Evolutionary conservation across 1,140 invertebrate species (phyloP), one percentile per base, ranked within the genome.

Genomic region (Leptonema lineaticorne): DNA sequence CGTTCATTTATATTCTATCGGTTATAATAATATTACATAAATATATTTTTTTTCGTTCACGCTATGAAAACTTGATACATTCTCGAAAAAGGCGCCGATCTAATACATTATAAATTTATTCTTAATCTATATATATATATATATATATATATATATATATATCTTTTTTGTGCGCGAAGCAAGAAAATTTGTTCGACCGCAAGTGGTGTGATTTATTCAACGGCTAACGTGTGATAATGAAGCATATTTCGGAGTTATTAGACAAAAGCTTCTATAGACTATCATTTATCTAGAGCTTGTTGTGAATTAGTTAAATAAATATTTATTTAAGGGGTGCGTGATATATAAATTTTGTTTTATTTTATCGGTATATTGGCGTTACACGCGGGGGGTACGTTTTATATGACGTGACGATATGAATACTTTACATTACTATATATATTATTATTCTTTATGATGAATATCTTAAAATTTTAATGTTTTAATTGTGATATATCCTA

Each of bases 151-250:
- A n/a, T n/a, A n/a, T n/a, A n/a, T n/a, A n/a, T n/a, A n/a, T n/a
- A n/a, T n/a, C n/a, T n/a, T 4, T 41, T 41, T 41, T 41, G 11
- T 41, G 9, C 9, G 16, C 37, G 24, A 26, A 53, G n/a, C n/a
- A n/a, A n/a, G 18, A 16, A 59, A 59, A 59, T 59, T 59, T 59
- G 57, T 59, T 33, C 57, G 48, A 33, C 71, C 70, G 60, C 71
- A 63, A 69, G 71, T 48, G 29, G 70, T 26, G 67, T 72, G 71
- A 72, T 72, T 72, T 72, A 72, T 72, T 48, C 45, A 59, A 67
- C 67, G 45, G 67, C 59, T 72, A 62, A 69, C 48, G 71, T 72
- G 71, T 72, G 68, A 72, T 72, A 69, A 72, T 69, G 68, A 69
- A 68, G 41, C 63, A 60, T 68, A 45, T 68, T 65, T 65, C 24